Evolutionary conservation across 2,113 vertebrate species (phyloP), one percentile per base, ranked within the genome.

Genomic region (Spea bombifrons): DNA sequence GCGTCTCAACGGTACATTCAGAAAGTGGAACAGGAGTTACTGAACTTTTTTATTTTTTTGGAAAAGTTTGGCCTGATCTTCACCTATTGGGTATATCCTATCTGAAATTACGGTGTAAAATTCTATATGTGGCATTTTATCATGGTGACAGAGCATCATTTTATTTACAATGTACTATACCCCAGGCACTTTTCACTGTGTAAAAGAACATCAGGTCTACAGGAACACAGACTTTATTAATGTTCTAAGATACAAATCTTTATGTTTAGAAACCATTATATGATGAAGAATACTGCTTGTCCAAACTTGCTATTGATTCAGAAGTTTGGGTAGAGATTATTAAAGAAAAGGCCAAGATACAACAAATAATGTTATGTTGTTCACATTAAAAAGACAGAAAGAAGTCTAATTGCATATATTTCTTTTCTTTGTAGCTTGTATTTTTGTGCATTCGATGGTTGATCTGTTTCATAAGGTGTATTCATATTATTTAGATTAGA

Each of bases 241-340:
- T 75, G 73, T 75, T 52, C 73, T 4, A 45, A 76, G 75, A 76
- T 76, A 68, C 65, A 67, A 67, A 76, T 76, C 75, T 76, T 45
- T 45, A 6, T 65, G 45, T 76, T 76, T 30, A 69, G 50, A 68
- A 68, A 15, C 75, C 45, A 63, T 64, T 57, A 7, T 45, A 45
- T 30, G 65, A 66, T 76, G 52, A 69, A 59, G 15, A 76, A 68
- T 68, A 76, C 53, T 69, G n/a, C 50, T 45, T 57, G 50, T 68
- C 53, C 65, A 66, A 75, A 75, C 47, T 64, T 48, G 46, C 30
- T 65, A 75, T 64, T 46, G 44, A 47, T 64, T 49, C 48, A 52
- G 12, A 75, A 44, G 47, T 52, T 65, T 66, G 16, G 16, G 17
- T 46, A 17, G 15, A 59, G 52, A 45, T 46, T 55, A 68, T 48